Percentiles rank a stretch among this genome's conserved stretches.
phyloP scores from a whole-genome alignment of 2,113 vertebrate genomes.

The Caretta caretta region DNA sequence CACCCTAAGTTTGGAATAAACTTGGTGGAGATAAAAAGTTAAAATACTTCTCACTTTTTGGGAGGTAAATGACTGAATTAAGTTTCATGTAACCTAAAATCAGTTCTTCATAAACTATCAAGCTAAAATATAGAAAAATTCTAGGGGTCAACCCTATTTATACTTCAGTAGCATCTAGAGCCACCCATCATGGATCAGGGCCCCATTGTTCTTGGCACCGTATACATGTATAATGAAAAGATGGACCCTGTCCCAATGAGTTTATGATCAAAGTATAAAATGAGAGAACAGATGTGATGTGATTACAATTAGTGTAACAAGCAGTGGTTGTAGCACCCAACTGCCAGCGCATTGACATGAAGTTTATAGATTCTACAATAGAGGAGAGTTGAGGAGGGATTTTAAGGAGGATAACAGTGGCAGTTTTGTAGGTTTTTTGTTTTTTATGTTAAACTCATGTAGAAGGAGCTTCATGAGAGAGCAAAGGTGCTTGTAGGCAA shows the following conservation, averaged over 20 bases:
- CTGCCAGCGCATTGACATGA: not conserved
- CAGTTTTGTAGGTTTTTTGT: not conserved
- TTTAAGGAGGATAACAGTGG: not conserved
- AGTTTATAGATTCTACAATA: not conserved
- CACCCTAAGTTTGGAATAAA: conserved; percentile 19
- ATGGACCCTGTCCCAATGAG: not conserved
- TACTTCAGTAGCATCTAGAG: not conserved
- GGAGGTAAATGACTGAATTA: not conserved
- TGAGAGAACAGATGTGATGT: not conserved
- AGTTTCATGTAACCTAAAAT: not conserved
- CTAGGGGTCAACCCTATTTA: not conserved
- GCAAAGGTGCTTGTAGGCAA: not conserved
- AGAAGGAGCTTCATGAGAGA: not conserved
- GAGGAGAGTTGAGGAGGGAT: not conserved
- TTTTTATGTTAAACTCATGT: too few species aligned
- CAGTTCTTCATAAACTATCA: not conserved
- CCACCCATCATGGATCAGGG: not conserved
- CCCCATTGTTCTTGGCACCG: not conserved
- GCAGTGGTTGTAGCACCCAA: not conserved
- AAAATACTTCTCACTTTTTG: conserved; percentile 23
- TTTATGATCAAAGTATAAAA: not conserved
- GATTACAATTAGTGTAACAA: not conserved
- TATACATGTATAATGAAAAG: not conserved
- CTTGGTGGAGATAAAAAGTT: conserved; percentile 22
- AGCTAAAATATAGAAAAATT: not conserved